These are phyloP conservation scores for Cactoblastis cactorum DNA, from an alignment of 2,888 invertebrate genomes.

Conservation along the genomic window DNA sequence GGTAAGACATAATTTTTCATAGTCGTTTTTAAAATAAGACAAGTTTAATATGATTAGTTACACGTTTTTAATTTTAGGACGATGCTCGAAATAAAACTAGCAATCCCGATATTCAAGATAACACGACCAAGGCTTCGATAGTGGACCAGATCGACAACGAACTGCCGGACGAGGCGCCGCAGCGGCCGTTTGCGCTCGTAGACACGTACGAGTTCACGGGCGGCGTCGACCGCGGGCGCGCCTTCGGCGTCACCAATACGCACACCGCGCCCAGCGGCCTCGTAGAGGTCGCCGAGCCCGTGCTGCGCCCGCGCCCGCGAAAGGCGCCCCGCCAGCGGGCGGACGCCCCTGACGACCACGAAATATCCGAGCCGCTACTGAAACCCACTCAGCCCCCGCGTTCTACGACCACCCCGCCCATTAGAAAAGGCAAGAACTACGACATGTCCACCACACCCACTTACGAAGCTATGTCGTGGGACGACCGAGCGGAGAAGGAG, in stretches of 20 bases:
- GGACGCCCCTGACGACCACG: constrained; percentile 71
- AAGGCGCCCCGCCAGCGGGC: constrained; percentile 75
- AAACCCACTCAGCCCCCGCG: constrained; percentile 65
- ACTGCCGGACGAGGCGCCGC: constrained; percentile 59
- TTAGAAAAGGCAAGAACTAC: constrained; percentile 68
- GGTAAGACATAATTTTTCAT: constrained; percentile 35
- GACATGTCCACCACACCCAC: constrained; percentile 61
- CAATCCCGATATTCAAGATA: constrained; percentile 36
- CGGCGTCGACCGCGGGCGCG: constrained; percentile 77
- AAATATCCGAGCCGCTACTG: constrained; percentile 84
- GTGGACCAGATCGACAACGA: constrained; percentile 64
- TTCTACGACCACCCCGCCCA: constrained; percentile 44
- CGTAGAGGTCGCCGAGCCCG: constrained; percentile 86
- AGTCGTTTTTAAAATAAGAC: background rate
- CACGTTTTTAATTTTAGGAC: constrained; percentile 33
- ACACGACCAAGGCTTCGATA: constrained; percentile 42
- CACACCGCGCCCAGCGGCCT: constrained; percentile 63
- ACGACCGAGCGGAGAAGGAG: constrained; percentile 55
- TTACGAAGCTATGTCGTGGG: constrained; percentile 51
- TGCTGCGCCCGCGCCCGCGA: constrained; percentile 81
- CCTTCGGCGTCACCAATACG: constrained; percentile 80
- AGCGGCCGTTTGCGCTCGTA: constrained; percentile 55
- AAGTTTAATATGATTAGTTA: background rate
- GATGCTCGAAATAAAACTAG: constrained; percentile 38
- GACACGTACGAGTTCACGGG: constrained; percentile 76